These are phyloP conservation scores for Tetrapedia diversipes DNA, from an alignment of 2,888 invertebrate species.

Conservation along the genomic window DNA sequence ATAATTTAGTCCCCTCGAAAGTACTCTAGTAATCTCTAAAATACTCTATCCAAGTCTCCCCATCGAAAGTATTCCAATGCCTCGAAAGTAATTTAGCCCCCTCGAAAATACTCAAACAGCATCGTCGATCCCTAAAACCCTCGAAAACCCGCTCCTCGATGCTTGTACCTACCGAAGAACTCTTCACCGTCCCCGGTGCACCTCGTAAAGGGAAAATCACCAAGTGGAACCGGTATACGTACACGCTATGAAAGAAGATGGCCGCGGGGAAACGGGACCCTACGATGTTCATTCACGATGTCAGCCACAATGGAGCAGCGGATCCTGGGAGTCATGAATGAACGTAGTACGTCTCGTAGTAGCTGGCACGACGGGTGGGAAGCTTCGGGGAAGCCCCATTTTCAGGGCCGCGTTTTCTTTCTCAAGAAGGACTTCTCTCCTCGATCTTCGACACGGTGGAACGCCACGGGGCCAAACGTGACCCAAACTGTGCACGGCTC, in stretches of 20 bases:
- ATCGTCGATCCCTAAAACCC: background rate
- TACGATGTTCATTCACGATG: constrained; percentile 78
- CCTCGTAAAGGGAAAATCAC: background rate
- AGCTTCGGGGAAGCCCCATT: constrained; percentile 45
- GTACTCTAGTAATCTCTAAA: no score
- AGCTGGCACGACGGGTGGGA: constrained; percentile 56
- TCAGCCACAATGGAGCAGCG: constrained; percentile 63
- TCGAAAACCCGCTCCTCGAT: background rate
- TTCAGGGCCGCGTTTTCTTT: constrained; percentile 1
- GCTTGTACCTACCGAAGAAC: constrained; percentile 3
- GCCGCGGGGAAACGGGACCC: constrained; percentile 57
- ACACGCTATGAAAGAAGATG: constrained; percentile 13
- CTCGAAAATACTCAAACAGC: no score
- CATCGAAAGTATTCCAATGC: no score
- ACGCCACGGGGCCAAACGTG: constrained; percentile 68
- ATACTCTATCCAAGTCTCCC: no score
- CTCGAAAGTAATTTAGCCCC: no score
- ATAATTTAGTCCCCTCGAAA: no score
- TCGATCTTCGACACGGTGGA: constrained; percentile 12
- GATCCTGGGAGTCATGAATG: constrained; percentile 75
- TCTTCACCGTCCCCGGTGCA: background rate
- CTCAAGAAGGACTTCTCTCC: background rate
- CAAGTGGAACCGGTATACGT: background rate
- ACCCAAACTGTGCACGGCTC: constrained; percentile 70
- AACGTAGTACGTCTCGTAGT: constrained; percentile 77